Conservation (phyloP, 2,113 vertebrate species). For the Lipophrys pholis region DNA sequence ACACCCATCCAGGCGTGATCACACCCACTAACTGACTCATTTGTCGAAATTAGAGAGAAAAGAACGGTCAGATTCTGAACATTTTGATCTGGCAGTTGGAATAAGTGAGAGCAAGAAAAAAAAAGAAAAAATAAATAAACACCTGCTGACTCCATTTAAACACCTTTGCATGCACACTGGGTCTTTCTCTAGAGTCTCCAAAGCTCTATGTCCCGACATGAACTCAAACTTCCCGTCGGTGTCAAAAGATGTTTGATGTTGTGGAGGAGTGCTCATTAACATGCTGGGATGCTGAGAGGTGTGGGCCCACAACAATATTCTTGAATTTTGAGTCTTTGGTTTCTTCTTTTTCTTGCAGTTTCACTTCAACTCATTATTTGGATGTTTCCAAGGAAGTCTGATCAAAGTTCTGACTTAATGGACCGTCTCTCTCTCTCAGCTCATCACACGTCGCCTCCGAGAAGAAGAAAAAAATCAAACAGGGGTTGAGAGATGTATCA, state of each 20-base stretch:
- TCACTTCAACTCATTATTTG: constrained; percentile 50
- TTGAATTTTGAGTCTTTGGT: constrained; percentile 10
- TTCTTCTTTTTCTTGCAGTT: constrained; percentile 22
- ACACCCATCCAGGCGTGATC: neutral
- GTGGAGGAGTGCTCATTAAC: constrained; percentile 29
- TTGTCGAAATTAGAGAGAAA: neutral
- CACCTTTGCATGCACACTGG: constrained; percentile 4
- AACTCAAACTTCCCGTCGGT: constrained; percentile 24
- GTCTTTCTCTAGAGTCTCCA: constrained; percentile 1
- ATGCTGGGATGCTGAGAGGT: constrained; percentile 24
- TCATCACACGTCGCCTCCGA: constrained; percentile 11
- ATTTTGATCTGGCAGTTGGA: constrained; percentile 7
- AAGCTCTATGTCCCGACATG: neutral
- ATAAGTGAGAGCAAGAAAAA: neutral
- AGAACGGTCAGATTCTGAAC: constrained; percentile 1
- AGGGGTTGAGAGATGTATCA: constrained; percentile 27
- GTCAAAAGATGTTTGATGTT: constrained; percentile 47
- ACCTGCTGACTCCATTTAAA: constrained; percentile 33
- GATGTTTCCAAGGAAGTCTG: constrained; percentile 47
- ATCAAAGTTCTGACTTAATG: constrained; percentile 56
- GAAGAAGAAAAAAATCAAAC: constrained; percentile 7
- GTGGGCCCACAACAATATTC: constrained; percentile 34
- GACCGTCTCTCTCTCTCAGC: constrained; percentile 12
- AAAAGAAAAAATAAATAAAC: constrained; percentile 1
- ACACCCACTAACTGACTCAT: neutral